Percentiles rank a stretch among this genome's conserved stretches.
Evolutionary conservation across 2,113 vertebrate species (phyloP).

Genomic region (Neoarius graeffei): DNA sequence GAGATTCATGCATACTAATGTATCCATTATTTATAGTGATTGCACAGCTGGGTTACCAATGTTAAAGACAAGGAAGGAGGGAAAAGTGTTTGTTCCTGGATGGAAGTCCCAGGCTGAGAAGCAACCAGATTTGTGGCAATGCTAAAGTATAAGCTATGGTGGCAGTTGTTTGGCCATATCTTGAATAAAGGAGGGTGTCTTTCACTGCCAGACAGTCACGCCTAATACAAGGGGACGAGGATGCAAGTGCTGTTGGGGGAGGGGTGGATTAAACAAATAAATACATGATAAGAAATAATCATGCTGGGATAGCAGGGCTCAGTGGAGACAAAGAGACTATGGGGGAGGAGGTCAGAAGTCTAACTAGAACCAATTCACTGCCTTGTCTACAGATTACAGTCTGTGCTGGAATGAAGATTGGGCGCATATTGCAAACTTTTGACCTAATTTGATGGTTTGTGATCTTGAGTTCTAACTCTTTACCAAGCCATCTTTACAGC

Average conservation of each 20-base stretch:
- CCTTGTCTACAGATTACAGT: conserved; percentile 58
- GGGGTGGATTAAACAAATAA: conserved; percentile 80
- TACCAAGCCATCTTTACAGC: background rate
- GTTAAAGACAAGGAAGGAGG: conserved; percentile 59
- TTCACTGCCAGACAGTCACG: conserved; percentile 64
- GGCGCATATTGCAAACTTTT: conserved; percentile 36
- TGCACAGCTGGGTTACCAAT: conserved; percentile 66
- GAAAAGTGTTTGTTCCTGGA: conserved; percentile 59
- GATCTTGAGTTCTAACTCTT: background rate
- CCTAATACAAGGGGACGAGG: conserved; percentile 63
- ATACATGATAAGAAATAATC: conserved; percentile 81
- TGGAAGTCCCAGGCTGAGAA: conserved; percentile 63
- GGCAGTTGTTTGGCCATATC: conserved; percentile 3
- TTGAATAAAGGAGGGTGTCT: conserved; percentile 53
- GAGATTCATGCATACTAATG: conserved; percentile 79
- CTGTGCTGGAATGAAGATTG: conserved; percentile 50
- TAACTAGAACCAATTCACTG: conserved; percentile 68
- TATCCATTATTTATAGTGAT: conserved; percentile 78
- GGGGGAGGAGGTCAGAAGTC: conserved; percentile 57
- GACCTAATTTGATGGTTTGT: background rate
- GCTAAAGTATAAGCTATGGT: conserved; percentile 44
- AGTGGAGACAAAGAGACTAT: conserved; percentile 75
- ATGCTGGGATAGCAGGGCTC: conserved; percentile 64
- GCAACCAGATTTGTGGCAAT: conserved; percentile 64
- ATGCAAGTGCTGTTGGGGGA: conserved; percentile 68